Evolutionary conservation across 2,888 invertebrate genomes (phyloP).

Genomic region (Buathra laborator): DNA sequence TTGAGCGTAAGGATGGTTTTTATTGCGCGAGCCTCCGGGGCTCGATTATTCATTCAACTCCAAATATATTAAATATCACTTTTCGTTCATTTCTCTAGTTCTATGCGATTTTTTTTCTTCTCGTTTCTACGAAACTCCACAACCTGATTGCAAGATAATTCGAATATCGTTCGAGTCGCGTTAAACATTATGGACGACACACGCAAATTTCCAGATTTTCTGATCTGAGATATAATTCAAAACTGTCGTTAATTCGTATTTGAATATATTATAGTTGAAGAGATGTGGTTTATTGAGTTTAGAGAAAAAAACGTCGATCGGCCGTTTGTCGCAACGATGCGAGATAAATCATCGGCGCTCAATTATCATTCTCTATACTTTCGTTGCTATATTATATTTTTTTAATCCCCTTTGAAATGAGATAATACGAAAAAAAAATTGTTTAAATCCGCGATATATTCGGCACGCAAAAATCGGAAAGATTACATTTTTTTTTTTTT

Average conservation of each 20-base stretch:
- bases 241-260: background rate
- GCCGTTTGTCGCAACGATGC: background rate
- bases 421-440: no score
- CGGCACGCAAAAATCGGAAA: no score
- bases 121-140: conserved; percentile 49
- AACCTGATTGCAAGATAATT: conserved; percentile 52
- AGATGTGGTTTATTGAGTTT: background rate
- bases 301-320: background rate
- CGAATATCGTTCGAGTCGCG: conserved; percentile 22
- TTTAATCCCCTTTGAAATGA: background rate
- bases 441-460: no score
- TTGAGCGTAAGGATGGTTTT: conserved; percentile 13
- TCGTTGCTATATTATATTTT: background rate
- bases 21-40: conserved; percentile 6
- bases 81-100: conserved; percentile 46
- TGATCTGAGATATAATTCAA: background rate
- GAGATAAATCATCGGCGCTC: background rate
- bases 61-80: conserved; percentile 54
- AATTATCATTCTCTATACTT: background rate
- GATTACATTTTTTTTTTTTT: no score
- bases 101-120: conserved; percentile 42
- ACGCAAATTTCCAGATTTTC: background rate
- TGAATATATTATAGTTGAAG: background rate
- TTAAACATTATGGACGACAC: background rate
- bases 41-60: conserved; percentile 42